These are phyloP conservation scores for Pristionchus maxplancki DNA, from an alignment of 2,888 invertebrate genomes.

Conservation along the genomic window DNA sequence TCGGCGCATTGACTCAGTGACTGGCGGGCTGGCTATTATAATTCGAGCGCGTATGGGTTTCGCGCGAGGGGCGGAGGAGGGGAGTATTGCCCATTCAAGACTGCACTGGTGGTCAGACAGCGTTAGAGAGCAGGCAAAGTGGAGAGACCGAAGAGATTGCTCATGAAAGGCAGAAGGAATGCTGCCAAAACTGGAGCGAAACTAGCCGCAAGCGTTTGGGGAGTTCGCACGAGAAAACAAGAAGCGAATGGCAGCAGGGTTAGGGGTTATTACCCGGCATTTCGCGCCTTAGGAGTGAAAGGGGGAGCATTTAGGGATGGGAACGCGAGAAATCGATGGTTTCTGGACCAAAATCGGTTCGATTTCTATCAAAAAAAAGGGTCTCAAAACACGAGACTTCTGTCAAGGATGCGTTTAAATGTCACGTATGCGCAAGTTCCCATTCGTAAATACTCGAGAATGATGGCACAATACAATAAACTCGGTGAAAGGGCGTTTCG, in stretches of 20 bases:
- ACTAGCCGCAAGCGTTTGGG: conserved; percentile 10
- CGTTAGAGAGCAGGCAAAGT: not conserved
- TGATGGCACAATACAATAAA: not conserved
- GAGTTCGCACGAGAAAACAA: not conserved
- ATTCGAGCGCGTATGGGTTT: conserved; percentile 21
- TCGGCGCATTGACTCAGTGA: conserved; percentile 4
- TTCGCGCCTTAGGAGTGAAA: not conserved
- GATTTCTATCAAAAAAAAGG: no score
- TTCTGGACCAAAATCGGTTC: no score
- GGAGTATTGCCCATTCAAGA: no score
- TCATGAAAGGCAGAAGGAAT: not conserved
- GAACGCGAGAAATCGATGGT: not conserved
- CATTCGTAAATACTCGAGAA: not conserved
- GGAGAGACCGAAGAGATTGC: not conserved
- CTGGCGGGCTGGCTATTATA: conserved; percentile 13
- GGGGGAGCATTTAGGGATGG: not conserved
- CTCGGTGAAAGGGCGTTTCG: not conserved
- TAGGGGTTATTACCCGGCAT: not conserved
- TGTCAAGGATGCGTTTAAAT: no score
- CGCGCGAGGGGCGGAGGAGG: not conserved
- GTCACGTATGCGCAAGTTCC: not conserved
- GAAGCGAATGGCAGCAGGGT: not conserved
- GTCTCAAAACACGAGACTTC: no score
- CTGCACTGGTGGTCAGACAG: no score
- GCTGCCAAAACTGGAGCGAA: conserved; percentile 37